Evolutionary conservation across 2,113 vertebrate species (phyloP).

Genomic region (Oreotrochilus melanogaster): DNA sequence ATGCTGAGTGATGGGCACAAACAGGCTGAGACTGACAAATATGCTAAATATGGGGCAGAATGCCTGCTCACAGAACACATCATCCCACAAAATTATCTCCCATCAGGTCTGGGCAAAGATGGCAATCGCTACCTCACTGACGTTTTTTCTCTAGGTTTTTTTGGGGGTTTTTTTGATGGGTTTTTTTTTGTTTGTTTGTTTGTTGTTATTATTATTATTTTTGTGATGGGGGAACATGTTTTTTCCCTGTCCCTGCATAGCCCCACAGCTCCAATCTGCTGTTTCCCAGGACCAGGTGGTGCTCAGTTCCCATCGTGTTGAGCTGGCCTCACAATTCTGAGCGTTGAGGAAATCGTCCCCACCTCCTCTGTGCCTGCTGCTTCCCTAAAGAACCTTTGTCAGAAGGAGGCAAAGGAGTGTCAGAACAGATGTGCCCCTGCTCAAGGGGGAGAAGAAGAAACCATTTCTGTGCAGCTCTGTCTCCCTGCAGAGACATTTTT

Average conservation of each 20-base stretch:
- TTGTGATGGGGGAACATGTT: not conserved
- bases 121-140: not conserved
- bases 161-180: too few species aligned
- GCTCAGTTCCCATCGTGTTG: not conserved
- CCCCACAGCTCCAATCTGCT: conserved; percentile 60
- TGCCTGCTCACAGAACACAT: not conserved
- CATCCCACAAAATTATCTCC: not conserved
- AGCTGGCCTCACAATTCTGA: not conserved
- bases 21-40: not conserved
- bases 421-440: conserved; percentile 12
- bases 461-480: not conserved
- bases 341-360: accelerated
- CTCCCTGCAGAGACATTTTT: conserved; percentile 5
- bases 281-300: conserved; percentile 55
- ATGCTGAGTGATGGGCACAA: conserved; percentile 3
- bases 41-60: conserved; percentile 8
- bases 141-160: not conserved
- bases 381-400: conserved; percentile 23
- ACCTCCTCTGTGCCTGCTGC: not conserved
- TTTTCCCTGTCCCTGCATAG: not conserved
- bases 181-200: not conserved
- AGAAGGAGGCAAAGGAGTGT: not conserved
- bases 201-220: too few species aligned
- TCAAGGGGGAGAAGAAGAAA: conserved; percentile 4
- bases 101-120: not conserved